Base-by-base conservation (phyloP, 2,797 vertebrate genomes). In the Cichlasoma orientale region DNA sequence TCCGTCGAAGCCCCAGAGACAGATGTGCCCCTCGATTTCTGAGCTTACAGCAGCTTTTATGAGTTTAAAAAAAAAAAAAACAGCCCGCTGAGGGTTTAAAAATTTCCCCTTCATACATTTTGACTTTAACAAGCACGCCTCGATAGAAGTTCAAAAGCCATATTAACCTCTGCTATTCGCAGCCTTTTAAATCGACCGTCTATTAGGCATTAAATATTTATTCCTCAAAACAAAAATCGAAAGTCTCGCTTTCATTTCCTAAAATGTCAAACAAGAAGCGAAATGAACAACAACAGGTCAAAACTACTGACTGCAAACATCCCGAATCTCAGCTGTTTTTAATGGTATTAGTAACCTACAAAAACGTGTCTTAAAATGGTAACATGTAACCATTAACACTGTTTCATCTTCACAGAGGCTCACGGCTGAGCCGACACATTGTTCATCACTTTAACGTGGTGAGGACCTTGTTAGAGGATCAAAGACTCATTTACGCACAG, bases 61-160 rank as follows among this genome's bases (percentile, higher is more conserved):
- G 14, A 23, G 47, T 25, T 18, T 10, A 27, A 52, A 25, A 21
- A 18, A 13, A 27, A 52, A 25, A 21, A 18, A 41, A 63, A 44
- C 5, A 31, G n/a, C 59, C 63, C 61, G 53, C 16, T 11, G 7
- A 72, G 59, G 23, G 9, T 77, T 74, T 5, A 13, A 52, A 82
- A 7, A 8, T 54, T 33, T 52, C 2, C n/a, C 16, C 55, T 73
- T 72, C 27, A 75, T 14, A 21, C 33, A 77, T 38, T 68, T 14
- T 55, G 72, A 71, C 74, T 47, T 82, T 47, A 78, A 75, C 76
- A 76, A 73, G 71, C 19, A 2, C 63, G 36, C 31, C 58, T 81
- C n/a, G 23, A 54, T 31, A 55, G 38, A 11, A 57, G 75, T 58
- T 81, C 55, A 79, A 27, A 73, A 44, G 31, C 36, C 23, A 29